Conservation (phyloP, 2,888 invertebrate species). For the Cabera pusaria region DNA sequence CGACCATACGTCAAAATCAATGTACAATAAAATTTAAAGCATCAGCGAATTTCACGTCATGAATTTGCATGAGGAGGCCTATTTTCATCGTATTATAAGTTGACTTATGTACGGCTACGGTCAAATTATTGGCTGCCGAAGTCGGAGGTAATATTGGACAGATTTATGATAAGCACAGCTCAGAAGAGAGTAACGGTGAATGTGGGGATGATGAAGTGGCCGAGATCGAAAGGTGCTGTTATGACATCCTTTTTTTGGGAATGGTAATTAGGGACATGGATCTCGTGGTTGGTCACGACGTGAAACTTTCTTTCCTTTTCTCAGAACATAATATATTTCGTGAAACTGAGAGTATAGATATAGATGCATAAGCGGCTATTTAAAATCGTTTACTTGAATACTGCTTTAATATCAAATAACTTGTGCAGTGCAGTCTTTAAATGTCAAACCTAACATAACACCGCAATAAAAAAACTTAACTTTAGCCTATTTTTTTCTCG, state of each 20-base stretch:
- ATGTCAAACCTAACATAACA: too few species aligned
- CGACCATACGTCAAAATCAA: constrained; percentile 35
- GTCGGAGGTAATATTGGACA: constrained; percentile 39
- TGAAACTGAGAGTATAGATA: too few species aligned
- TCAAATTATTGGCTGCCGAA: constrained; percentile 50
- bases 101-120: constrained; percentile 48
- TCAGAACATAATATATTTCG: too few species aligned
- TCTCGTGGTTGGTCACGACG: too few species aligned
- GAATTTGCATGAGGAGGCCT: constrained; percentile 42
- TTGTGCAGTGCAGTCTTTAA: too few species aligned
- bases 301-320: too few species aligned
- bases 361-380: too few species aligned
- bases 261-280: constrained; percentile 24
- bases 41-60: constrained; percentile 34
- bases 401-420: too few species aligned
- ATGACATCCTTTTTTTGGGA: constrained; percentile 34
- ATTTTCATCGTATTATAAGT: constrained; percentile 67
- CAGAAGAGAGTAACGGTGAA: constrained; percentile 41
- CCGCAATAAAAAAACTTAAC: too few species aligned
- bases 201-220: constrained; percentile 45
- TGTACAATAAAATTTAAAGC: constrained; percentile 32
- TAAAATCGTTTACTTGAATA: too few species aligned
- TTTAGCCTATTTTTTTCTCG: too few species aligned
- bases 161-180: constrained; percentile 43
- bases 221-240: constrained; percentile 33